Base-by-base conservation (phyloP, 1,140 invertebrate species). In the Ephestia elutella region DNA sequence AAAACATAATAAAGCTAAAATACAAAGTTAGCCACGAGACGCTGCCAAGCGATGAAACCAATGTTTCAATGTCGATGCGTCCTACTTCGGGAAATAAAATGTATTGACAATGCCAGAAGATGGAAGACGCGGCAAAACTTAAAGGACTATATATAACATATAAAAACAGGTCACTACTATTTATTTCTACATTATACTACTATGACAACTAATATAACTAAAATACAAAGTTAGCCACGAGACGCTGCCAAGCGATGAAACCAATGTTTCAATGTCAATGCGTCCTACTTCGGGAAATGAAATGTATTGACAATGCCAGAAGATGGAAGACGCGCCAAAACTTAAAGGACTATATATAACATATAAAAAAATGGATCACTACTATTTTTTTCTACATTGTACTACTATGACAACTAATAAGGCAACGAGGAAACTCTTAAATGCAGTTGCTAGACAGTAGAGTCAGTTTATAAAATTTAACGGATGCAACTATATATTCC, bases 11-110 rank as follows among this genome's bases (percentile, higher is more conserved):
- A 25, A 19, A 51, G 19, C 19, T 53, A 54, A 44, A 60, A 57
- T 30, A 54, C 57, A 53, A 57, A 56, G 56, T 62, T 35, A 53
- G 53, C 32, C 38, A 30, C 50, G 48, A 28, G 25, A 48, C 53
- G 53, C 56, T 59, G 59, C 30, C 58, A 54, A 53, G 20, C n/a
- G 21, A 19, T 19, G 0, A 21, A 49, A 32, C 19, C 55, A 28
- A 64, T 64, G 49, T 59, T 57, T 64, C 57, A 63, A 49, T 44
- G 56, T 51, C 48, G 48, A 48, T 54, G 50, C 49, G 19, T 55
- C 56, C 60, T 58, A 60, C 57, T 64, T 57, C 25, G 35, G 17
- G 32, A 54, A 54, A 64, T 64, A 54, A 64, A 64, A 64, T 64
- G 57, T 64, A 59, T 59, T 20, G 51, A 59, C 56, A 44, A 63